Conservation (phyloP, 2,113 vertebrate species). For the Trachemys scripta region DNA sequence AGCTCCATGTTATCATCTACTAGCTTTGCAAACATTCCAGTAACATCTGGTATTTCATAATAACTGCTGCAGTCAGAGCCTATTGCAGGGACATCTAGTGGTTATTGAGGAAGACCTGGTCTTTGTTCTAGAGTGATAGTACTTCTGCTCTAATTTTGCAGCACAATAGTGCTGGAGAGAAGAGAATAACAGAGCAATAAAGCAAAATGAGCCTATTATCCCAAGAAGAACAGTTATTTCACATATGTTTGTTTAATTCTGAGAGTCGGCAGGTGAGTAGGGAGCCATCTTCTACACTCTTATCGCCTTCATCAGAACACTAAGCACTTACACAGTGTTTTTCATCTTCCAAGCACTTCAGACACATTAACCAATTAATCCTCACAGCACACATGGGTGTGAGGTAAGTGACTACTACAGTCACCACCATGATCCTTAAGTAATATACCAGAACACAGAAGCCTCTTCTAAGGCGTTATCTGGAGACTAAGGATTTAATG, state of each 20-base stretch:
- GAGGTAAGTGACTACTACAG: not conserved
- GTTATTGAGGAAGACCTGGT: slow-evolving; percentile 2
- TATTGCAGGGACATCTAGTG: not conserved
- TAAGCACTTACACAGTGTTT: not conserved
- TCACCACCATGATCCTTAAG: accelerated
- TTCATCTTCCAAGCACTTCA: not conserved
- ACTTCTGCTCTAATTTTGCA: not conserved
- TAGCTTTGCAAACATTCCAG: not conserved
- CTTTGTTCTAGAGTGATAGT: not conserved
- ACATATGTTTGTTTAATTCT: not conserved
- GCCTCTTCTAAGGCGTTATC: accelerated
- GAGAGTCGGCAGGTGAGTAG: not conserved
- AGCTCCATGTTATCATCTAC: accelerated
- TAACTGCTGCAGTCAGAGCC: not conserved
- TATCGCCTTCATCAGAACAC: accelerated
- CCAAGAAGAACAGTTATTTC: not conserved
- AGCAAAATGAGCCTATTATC: slow-evolving; percentile 7
- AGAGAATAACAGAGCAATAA: slow-evolving; percentile 4
- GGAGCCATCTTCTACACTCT: not conserved
- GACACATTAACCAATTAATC: not conserved
- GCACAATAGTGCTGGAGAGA: not conserved
- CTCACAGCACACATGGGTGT: accelerated
- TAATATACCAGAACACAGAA: not conserved
- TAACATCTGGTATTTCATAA: not conserved
- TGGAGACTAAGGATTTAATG: accelerated